phyloP scores from a whole-genome alignment of 2,888 invertebrate species.

The Yponomeuta evonymella region DNA sequence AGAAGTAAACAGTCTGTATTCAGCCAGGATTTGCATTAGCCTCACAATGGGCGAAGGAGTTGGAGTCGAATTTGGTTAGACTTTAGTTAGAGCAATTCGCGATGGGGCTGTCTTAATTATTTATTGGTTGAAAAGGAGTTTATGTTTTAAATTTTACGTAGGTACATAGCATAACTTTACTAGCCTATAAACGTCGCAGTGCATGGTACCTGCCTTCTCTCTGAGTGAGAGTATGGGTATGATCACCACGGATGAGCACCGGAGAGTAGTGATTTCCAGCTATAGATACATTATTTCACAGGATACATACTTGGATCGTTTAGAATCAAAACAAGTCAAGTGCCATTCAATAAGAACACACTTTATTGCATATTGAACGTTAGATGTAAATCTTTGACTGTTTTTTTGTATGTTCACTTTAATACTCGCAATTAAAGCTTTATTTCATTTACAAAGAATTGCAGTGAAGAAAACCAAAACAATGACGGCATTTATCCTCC shows the following conservation, averaged over 20 bases:
- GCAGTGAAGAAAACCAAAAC: neutral
- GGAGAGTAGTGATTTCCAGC: too few species aligned
- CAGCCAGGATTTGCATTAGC: slow-evolving; percentile 61
- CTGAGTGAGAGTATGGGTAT: too few species aligned
- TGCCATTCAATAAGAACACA: too few species aligned
- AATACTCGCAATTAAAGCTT: neutral
- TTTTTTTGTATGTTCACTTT: too few species aligned
- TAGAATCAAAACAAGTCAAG: too few species aligned
- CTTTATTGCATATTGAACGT: too few species aligned
- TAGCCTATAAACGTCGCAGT: neutral
- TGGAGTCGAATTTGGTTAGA: slow-evolving; percentile 42
- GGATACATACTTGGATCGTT: too few species aligned
- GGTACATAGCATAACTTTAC: neutral
- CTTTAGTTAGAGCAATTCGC: neutral
- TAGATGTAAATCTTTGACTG: too few species aligned
- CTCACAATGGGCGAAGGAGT: slow-evolving; percentile 53
- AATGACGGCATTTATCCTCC: neutral
- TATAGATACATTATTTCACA: too few species aligned
- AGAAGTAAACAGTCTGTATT: slow-evolving; percentile 70
- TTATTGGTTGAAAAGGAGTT: neutral
- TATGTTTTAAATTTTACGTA: neutral
- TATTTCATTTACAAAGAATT: neutral
- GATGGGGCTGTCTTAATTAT: neutral
- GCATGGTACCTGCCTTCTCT: too few species aligned
- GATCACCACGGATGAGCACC: too few species aligned